phyloP scores from a whole-genome alignment of 2,113 vertebrate species.

The Electrona antarctica region DNA sequence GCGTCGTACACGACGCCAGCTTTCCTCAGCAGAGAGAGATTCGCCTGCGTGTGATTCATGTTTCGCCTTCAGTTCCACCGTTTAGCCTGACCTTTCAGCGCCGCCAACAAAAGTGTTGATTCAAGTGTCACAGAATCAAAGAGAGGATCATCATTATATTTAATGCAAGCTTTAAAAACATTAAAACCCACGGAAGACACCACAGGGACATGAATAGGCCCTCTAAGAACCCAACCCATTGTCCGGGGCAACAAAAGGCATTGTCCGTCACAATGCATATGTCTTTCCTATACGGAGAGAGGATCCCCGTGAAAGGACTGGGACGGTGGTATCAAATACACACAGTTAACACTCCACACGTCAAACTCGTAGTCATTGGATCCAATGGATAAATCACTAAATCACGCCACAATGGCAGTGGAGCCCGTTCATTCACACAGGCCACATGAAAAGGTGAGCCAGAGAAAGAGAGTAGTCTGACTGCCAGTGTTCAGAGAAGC shows the following conservation, averaged over 20 bases:
- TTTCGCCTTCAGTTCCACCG: background rate
- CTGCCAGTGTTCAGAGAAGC: conserved; percentile 74
- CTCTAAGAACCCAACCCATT: conserved; percentile 70
- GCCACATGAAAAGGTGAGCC: conserved; percentile 78
- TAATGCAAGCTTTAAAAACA: conserved; percentile 55
- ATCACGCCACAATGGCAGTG: conserved; percentile 74
- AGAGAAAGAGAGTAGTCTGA: conserved; percentile 80
- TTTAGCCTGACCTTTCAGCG: conserved; percentile 31
- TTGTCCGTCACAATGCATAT: conserved; percentile 73
- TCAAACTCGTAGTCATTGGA: conserved; percentile 76
- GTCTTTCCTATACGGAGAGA: conserved; percentile 68
- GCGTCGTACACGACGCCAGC: background rate
- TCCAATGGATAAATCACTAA: conserved; percentile 75
- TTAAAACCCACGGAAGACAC: conserved; percentile 57
- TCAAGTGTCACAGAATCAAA: conserved; percentile 24
- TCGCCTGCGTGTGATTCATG: too few species aligned
- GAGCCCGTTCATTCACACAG: conserved; percentile 74
- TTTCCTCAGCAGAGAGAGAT: too few species aligned
- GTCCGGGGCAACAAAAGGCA: conserved; percentile 74
- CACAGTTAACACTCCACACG: conserved; percentile 70
- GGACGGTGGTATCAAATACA: conserved; percentile 76
- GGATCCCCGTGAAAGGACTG: conserved; percentile 66
- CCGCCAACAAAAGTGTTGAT: background rate
- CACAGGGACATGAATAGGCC: conserved; percentile 65
- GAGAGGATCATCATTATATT: conserved; percentile 31